A percentile compares a stretch with the other conserved stretches of the same genome.
These are phyloP conservation scores for Mythimna loreyi DNA, from an alignment of 2,888 invertebrate species.

Conservation along the genomic window DNA sequence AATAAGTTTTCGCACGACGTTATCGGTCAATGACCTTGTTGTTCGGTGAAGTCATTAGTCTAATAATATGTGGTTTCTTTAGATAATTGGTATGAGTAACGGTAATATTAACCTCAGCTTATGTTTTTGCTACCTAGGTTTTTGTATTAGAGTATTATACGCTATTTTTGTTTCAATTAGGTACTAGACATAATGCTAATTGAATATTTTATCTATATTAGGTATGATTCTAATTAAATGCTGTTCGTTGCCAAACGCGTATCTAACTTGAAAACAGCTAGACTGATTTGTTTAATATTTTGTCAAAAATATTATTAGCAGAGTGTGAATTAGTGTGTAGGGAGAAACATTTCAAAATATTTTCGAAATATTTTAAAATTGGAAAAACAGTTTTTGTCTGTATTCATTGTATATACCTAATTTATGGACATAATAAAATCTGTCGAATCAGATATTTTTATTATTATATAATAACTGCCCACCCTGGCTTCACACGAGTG, in stretches of 20 bases:
- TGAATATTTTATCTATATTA: not conserved
- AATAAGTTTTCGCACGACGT: conserved; percentile 24
- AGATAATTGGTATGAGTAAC: conserved; percentile 37
- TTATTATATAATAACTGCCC: no score
- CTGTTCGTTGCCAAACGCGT: not conserved
- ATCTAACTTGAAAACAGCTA: not conserved
- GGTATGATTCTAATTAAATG: not conserved
- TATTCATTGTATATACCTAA: no score
- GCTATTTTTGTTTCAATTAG: conserved; percentile 17
- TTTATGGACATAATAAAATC: no score
- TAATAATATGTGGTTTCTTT: conserved; percentile 27
- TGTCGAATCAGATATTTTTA: no score
- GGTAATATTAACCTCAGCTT: not conserved
- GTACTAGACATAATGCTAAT: not conserved
- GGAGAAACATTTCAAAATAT: no score
- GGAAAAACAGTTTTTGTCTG: no score
- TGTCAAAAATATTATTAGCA: not conserved
- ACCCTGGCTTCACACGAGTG: no score
- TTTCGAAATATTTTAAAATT: no score
- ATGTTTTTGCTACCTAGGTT: conserved; percentile 12
- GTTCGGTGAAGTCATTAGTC: conserved; percentile 32
- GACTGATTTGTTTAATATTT: not conserved
- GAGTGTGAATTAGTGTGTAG: no score
- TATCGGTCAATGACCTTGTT: conserved; percentile 57
- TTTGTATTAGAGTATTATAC: not conserved